Base-by-base conservation (phyloP, 1,140 invertebrate species). In the Tetraneura akinire region DNA sequence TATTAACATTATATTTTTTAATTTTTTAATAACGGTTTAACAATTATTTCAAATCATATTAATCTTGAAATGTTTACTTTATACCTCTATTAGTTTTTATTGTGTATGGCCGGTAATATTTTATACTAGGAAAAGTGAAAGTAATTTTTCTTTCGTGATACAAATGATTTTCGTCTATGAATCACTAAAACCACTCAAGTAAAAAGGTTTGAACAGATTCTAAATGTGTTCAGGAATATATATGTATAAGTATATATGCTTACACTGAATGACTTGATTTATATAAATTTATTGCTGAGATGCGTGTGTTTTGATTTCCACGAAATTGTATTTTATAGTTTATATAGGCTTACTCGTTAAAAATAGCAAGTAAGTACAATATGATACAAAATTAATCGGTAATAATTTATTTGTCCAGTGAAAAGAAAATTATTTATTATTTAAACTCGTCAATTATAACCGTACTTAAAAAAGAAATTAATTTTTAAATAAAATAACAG, bases 221-320 rank as follows among this genome's bases (percentile, higher is more conserved):
- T 64, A 42, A 64, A 64, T 37, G 32, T 64, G 32, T 64, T 64
- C 18, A 64, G 32, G n/a, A 64, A 64, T 42, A 64, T 64, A 64
- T 37, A 37, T 37, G 8, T 8, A 37, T 37, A 37, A n/a, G n/a
- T 37, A 37, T 37, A 37, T 37, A 4, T 37, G 8, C 18, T 11
- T 37, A n/a, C 18, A 29, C 18, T 13, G 10, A 64, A 64, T 4
- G 62, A 37, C 29, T 32, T 64, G 11, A 64, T 64, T 64, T 42
- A 64, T 64, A 64, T 37, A 37, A 64, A 32, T 37, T 4, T 64
- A 13, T 64, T 0, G 1, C 23, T 1, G 57, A 29, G 23, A 64
- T 64, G 18, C n/a, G 23, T 26, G 16, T n/a, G 29, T 64, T 64
- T 64, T 42, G 62, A 64, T 64, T 42, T 64, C 18, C 11, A 37